These are phyloP conservation scores for Tanaodytes sp. DNA, from an alignment of 2,888 invertebrate species.

Conservation along the genomic window DNA sequence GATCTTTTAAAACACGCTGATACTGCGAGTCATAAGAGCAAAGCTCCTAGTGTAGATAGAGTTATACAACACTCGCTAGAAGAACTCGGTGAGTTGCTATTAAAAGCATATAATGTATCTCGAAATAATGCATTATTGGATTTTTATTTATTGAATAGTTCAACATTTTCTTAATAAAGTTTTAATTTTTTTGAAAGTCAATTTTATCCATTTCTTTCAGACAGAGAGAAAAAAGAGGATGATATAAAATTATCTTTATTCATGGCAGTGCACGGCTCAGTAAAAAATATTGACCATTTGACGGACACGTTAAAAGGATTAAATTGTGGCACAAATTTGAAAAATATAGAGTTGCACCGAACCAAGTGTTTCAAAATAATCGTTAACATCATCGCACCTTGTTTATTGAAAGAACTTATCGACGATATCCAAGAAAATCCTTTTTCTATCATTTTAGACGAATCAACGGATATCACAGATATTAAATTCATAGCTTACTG, in stretches of 20 bases:
- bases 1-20: neutral
- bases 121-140: too few relatives aligned
- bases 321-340: neutral
- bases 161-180: too few relatives aligned
- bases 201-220: too few relatives aligned
- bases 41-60: neutral
- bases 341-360: slow-evolving; percentile 1
- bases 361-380: slow-evolving; percentile 53
- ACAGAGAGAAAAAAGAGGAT: neutral
- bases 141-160: too few relatives aligned
- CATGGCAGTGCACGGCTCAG: slow-evolving; percentile 5
- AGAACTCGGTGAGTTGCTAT: too few relatives aligned
- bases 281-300: neutral
- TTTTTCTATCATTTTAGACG: slow-evolving; percentile 49
- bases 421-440: neutral
- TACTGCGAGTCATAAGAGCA: neutral
- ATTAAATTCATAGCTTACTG: slow-evolving; percentile 57
- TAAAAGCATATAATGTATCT: too few relatives aligned
- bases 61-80: neutral
- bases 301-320: neutral
- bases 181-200: neutral
- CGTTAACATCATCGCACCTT: slow-evolving; percentile 47
- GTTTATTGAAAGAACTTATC: slow-evolving; percentile 15
- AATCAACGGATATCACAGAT: slow-evolving; percentile 55
- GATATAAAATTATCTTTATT: neutral